phyloP scores from a whole-genome alignment of 1,140 invertebrate species.

The Chironomus tepperi region DNA sequence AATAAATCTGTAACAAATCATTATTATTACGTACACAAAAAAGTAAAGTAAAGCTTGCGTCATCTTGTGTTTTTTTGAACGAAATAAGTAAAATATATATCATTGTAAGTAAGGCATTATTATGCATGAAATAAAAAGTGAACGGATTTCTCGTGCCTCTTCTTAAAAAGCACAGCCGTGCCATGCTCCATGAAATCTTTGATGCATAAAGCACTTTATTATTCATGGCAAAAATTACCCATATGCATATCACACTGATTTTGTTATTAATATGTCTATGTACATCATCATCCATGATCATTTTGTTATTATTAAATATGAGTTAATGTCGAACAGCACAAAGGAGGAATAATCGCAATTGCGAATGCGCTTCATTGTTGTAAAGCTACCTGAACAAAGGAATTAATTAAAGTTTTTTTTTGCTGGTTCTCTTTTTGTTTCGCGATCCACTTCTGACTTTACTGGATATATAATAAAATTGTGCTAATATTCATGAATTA shows the following conservation, averaged over 20 bases:
- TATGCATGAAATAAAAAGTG: background rate
- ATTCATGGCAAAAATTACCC: conserved; percentile 7
- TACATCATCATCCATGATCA: background rate
- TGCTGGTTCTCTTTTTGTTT: background rate
- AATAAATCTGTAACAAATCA: no score
- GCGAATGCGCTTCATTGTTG: background rate
- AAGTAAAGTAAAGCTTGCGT: background rate
- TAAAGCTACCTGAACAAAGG: conserved; percentile 21
- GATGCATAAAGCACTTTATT: conserved; percentile 16
- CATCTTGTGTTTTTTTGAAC: background rate
- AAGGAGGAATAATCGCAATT: background rate
- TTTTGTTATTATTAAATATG: conserved; percentile 4
- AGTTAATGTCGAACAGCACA: conserved; percentile 4
- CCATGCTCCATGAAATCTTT: conserved; percentile 1
- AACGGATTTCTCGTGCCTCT: background rate
- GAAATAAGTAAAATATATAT: background rate
- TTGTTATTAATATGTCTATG: background rate
- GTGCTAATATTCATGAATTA: no score
- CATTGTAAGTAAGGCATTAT: background rate
- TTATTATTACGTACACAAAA: no score
- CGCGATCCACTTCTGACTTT: background rate
- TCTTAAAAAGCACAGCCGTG: conserved; percentile 1
- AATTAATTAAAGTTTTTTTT: conserved; percentile 20
- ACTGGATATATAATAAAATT: no score
- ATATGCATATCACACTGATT: conserved; percentile 10